Base-by-base conservation (phyloP, 92 coral and sea anemone species). In the Porites evermanni region DNA sequence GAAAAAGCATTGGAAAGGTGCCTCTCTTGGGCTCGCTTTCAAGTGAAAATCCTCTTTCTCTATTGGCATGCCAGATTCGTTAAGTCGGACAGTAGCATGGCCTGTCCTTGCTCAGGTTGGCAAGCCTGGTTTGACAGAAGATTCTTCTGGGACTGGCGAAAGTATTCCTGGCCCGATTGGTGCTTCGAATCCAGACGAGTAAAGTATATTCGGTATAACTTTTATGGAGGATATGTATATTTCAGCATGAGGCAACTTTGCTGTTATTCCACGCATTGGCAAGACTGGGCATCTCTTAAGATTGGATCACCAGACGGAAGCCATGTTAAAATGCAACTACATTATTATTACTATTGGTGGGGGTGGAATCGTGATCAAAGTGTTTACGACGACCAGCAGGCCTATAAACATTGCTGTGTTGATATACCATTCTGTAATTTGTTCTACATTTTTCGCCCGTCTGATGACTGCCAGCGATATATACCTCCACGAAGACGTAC, bases 41-140 rank as follows among this genome's bases (percentile, higher is more conserved):
- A 90, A 76, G 8, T 11, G 19, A 5, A 47, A 19, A 2, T 53
- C 17, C 1, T 24, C 61, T 38, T 53, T 21, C 38, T 23, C 61
- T 26, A 17, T 7, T 20, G 18, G 64, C 19, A 83, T 21, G 6
- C 17, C 70, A 14, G 2, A 13, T 2, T 23, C 3, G 23, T 26
- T 1, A 6, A 7, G 24, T 9, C 1, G 5, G 79, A 59, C n/a
- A 1, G 23, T 24, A 13, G 23, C 16, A 29, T 70, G 60, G 86
- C 92, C 0, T 91, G 94, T 75, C 94, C 94, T 11, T 91, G 94
- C 32, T 14, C 82, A 1, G 53, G 17, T 11, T 78, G 71, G 76
- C 94, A 91, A 75, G 94, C 94, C 2, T 14, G 79, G 87, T 60
- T 69, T 1, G 94, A 91, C 63, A 17, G 54, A n/a, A 64, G 89